Conservation (phyloP, 2,888 invertebrate species). For the Sclerodermus sp. region DNA sequence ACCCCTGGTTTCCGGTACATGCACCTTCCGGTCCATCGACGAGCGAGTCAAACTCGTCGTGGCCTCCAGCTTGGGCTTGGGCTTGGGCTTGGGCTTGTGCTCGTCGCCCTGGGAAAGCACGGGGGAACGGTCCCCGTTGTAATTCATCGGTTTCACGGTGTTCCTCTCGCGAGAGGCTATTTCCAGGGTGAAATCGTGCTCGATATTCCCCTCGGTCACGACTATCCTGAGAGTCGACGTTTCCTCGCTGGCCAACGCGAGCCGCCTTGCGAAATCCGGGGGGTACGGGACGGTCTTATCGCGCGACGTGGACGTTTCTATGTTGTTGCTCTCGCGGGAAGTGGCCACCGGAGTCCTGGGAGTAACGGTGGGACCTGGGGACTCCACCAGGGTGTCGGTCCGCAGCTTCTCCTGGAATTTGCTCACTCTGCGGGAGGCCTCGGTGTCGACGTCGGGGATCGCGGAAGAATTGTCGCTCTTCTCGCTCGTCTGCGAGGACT, state of each 20-base stretch:
- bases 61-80: no score
- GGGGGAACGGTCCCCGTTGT: constrained; percentile 19
- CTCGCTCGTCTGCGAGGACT: no score
- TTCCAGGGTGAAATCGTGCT: constrained; percentile 5
- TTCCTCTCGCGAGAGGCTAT: constrained; percentile 18
- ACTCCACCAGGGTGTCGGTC: neutral
- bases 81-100: no score
- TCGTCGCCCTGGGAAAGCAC: constrained; percentile 11
- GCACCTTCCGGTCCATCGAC: no score
- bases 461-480: no score
- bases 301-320: constrained; percentile 19
- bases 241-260: constrained; percentile 1
- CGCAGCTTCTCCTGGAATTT: no score
- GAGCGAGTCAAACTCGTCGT: no score
- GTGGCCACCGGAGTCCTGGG: neutral
- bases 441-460: no score
- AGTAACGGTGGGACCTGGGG: neutral
- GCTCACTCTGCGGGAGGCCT: no score
- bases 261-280: no score
- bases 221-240: constrained; percentile 32
- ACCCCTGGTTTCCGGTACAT: no score
- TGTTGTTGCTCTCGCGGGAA: constrained; percentile 20
- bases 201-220: constrained; percentile 29
- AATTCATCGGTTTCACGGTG: constrained; percentile 30
- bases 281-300: constrained; percentile 8